Percentiles rank a stretch among this genome's conserved stretches.
These are phyloP conservation scores for Wasmannia auropunctata DNA, from an alignment of 1,140 invertebrate genomes.

Conservation along the genomic window DNA sequence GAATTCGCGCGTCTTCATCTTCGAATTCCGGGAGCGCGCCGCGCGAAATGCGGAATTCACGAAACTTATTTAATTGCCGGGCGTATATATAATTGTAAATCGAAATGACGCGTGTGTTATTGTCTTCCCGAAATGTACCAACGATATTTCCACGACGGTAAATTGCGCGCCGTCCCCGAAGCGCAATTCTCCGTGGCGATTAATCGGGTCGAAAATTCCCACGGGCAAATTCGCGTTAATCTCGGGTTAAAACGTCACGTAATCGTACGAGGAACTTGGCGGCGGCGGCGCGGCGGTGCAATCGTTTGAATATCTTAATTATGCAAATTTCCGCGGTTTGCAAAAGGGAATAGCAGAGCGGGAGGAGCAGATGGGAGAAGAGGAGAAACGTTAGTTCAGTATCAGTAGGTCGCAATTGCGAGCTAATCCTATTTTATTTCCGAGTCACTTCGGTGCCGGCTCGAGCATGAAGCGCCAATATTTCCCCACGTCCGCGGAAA, in stretches of 20 bases:
- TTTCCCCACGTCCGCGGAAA: conserved; percentile 5
- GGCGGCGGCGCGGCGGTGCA: too few species aligned
- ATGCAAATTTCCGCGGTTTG: conserved; percentile 63
- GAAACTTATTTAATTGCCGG: background rate
- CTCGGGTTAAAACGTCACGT: conserved; percentile 19
- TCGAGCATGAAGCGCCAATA: conserved; percentile 67
- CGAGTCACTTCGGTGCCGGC: conserved; percentile 64
- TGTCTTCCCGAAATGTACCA: background rate
- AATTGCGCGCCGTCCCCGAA: background rate
- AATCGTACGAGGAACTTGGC: background rate
- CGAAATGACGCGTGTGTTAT: background rate
- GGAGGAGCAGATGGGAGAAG: background rate
- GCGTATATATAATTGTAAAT: background rate
- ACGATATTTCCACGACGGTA: conserved; percentile 2
- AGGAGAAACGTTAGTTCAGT: conserved; percentile 52
- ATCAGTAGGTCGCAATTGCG: conserved; percentile 63
- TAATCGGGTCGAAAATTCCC: conserved; percentile 37
- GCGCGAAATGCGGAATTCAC: background rate
- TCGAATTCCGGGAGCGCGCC: background rate
- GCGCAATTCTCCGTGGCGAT: too few species aligned
- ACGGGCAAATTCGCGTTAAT: conserved; percentile 22
- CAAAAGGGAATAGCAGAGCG: background rate
- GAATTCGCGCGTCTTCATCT: background rate
- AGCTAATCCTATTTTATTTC: conserved; percentile 69
- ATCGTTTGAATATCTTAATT: conserved; percentile 68